Base-by-base conservation (phyloP, 2,113 vertebrate species). In the Microtus ochrogaster region DNA sequence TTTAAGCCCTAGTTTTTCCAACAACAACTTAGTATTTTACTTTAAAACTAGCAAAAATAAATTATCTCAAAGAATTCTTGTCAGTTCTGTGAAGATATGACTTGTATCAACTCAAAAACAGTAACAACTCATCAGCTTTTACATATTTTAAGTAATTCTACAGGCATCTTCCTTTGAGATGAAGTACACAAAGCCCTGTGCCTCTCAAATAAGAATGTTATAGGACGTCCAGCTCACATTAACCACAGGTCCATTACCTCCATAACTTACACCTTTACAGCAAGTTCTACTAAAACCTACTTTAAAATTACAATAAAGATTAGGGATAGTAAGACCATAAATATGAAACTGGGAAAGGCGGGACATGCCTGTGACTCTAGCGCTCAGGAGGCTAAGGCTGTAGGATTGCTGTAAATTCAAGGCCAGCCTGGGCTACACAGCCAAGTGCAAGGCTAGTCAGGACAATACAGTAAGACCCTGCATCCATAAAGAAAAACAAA, bases 221-320 rank as follows among this genome's bases (percentile, higher is more conserved):
- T 0, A 95, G 49, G 79, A 73, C 19, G 44, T 41, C 55, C 73
- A 30, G 49, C 36, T 93, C n/a, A 92, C 47, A 63, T 58, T 6
- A 89, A 94, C 91, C 36, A 91, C 49, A 94, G 17, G 26, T 44
- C 5, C 14, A 76, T 81, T 70, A 81, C 33, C 41, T 76, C n/a
- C 4, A 24, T 65, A 86, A 52, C 33, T 89, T 76, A 92, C 0
- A 90, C 19, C 55, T 49, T 63, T 41, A 7, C 2, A 72, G 21
- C 63, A 93, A 92, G 92, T 73, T 89, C 66, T 86, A 55, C 5
- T 63, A 13, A 89, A 90, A 88, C 70, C 26, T 81, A 66, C n/a
- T 65, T 95, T 92, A 76, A 92, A 94, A 89, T 76, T 72, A 81
- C 9, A 92, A 92, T 91, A 73, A 96, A 96, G 92, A 68, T 30